Evolutionary conservation across 1,140 invertebrate species (phyloP).

Genomic region (Monomorium pharaonis): DNA sequence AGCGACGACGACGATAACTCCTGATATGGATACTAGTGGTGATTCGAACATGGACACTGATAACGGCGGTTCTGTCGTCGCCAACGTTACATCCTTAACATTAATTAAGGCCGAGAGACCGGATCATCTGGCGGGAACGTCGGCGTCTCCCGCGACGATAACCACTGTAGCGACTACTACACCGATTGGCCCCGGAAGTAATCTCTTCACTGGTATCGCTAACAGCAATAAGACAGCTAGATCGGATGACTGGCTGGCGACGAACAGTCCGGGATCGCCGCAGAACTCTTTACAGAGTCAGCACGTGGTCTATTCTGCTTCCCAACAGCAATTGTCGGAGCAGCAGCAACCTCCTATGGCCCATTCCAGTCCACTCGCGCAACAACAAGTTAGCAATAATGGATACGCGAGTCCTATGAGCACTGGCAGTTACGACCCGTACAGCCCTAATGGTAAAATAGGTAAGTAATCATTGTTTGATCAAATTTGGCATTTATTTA

Average conservation of each 20-base stretch:
- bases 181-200: constrained; percentile 69
- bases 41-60: constrained; percentile 69
- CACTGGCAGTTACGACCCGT: constrained; percentile 93
- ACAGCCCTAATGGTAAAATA: constrained; percentile 94
- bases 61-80: constrained; percentile 65
- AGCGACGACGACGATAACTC: constrained; percentile 19
- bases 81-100: constrained; percentile 67
- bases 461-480: constrained; percentile 86
- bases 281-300: constrained; percentile 83
- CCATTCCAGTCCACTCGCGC: constrained; percentile 81
- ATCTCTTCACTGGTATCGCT: constrained; percentile 77
- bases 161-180: constrained; percentile 65
- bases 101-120: constrained; percentile 80
- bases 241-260: constrained; percentile 88
- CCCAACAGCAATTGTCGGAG: constrained; percentile 73
- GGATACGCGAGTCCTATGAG: constrained; percentile 94
- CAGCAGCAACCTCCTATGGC: constrained; percentile 64
- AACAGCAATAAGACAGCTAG: constrained; percentile 80
- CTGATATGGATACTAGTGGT: constrained; percentile 63
- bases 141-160: constrained; percentile 69
- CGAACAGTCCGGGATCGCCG: constrained; percentile 86
- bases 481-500: no score
- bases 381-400: constrained; percentile 89
- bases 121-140: constrained; percentile 78
- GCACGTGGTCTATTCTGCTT: constrained; percentile 81